Conservation (phyloP, 64 coral and sea anemone species). For the Hydrozoanthus tunicans region DNA sequence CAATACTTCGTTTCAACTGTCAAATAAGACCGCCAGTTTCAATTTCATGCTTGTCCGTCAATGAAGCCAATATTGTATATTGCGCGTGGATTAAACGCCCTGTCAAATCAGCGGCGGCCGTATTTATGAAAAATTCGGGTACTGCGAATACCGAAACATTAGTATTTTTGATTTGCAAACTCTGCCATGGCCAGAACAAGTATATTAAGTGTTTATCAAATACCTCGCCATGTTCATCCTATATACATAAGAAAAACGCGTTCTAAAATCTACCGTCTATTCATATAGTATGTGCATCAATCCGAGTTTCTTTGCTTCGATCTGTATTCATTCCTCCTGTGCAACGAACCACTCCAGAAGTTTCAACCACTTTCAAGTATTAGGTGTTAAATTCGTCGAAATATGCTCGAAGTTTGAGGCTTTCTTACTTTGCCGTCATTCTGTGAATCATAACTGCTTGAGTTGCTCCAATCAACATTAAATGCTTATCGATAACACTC, state of each 20-base stretch:
- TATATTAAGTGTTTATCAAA: too few species aligned
- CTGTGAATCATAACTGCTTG: background rate
- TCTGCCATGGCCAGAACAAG: too few species aligned
- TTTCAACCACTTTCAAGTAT: conserved; percentile 2
- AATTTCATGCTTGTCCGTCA: background rate
- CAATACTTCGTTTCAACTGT: background rate
- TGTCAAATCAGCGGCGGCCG: too few species aligned
- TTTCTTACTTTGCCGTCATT: background rate
- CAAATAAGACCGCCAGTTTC: background rate
- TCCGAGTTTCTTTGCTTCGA: background rate
- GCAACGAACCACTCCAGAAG: conserved; percentile 31
- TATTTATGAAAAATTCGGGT: too few species aligned
- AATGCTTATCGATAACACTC: background rate
- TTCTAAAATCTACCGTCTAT: background rate
- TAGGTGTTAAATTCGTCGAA: background rate
- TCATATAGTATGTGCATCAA: background rate
- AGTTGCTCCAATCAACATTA: background rate
- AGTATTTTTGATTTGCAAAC: too few species aligned
- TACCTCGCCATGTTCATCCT: too few species aligned
- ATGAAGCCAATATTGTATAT: background rate
- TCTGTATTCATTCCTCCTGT: conserved; percentile 38
- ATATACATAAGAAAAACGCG: too few species aligned
- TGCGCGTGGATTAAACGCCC: background rate
- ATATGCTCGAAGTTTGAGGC: background rate
- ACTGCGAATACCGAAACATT: too few species aligned